Evolutionary conservation across 2,797 vertebrate genomes (phyloP).

Genomic region (Jordanella pulchra): DNA sequence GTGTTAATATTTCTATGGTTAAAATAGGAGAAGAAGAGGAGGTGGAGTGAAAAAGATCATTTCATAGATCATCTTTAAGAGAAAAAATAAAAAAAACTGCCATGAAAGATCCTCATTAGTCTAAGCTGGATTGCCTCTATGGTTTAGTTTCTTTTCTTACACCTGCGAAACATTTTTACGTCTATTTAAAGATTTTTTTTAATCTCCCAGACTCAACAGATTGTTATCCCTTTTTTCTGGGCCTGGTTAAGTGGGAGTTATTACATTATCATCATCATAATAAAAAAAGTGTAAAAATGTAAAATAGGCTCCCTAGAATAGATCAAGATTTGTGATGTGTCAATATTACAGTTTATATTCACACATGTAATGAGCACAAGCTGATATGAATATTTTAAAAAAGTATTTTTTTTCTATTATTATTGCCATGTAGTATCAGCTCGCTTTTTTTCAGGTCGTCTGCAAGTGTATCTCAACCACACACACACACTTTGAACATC

Average conservation of each 20-base stretch:
- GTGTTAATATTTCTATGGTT: slow-evolving; percentile 48
- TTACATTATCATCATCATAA: slow-evolving; percentile 37
- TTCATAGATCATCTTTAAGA: slow-evolving; percentile 53
- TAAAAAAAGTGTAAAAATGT: slow-evolving; percentile 37
- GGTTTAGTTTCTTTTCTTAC: slow-evolving; percentile 43
- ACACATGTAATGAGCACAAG: slow-evolving; percentile 24
- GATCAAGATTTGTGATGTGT: slow-evolving; percentile 35
- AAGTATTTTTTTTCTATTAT: slow-evolving; percentile 12
- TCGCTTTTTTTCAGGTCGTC: slow-evolving; percentile 4
- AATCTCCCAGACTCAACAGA: slow-evolving; percentile 41
- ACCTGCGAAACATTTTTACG: slow-evolving; percentile 17
- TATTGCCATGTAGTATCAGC: slow-evolving; percentile 11
- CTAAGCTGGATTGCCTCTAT: slow-evolving; percentile 60
- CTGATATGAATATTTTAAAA: slow-evolving; percentile 34
- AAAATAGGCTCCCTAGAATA: slow-evolving; percentile 32
- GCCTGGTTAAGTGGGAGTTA: slow-evolving; percentile 51
- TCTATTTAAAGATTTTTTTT: slow-evolving; percentile 49
- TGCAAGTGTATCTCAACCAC: slow-evolving; percentile 22
- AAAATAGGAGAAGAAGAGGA: slow-evolving; percentile 27
- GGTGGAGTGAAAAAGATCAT: slow-evolving; percentile 43
- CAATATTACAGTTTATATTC: slow-evolving; percentile 32
- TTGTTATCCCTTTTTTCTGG: slow-evolving; percentile 31
- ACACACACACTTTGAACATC: slow-evolving; percentile 31
- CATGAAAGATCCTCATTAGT: slow-evolving; percentile 57
- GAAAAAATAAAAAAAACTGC: slow-evolving; percentile 37